Base-by-base conservation (phyloP, 2,888 invertebrate genomes). In the Parapristionchus giblindavisi region DNA sequence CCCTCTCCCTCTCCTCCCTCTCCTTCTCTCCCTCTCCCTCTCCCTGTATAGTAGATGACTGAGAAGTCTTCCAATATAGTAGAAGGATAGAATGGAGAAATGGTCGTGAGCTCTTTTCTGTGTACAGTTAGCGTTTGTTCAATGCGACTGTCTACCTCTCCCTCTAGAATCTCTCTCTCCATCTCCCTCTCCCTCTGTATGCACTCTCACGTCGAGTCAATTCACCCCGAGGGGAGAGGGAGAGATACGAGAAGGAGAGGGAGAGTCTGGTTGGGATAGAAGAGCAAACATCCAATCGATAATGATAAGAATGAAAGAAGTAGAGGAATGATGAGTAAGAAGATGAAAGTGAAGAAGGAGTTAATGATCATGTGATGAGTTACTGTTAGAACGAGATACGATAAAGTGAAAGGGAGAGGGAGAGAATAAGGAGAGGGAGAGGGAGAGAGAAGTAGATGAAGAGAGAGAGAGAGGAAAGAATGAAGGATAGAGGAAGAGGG, bases 381-480 rank as follows among this genome's bases (percentile, higher is more conserved):
- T 43, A 65, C 29, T 63, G 1, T 21, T 27, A n/a, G n/a, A 38
- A 34, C 11, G 43, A 11, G 43, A 43, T 43, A 11, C 8, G 54
- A 17, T 32, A 32, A 36, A 29, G 1, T 24, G 51, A 52, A 34
- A 68, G 68, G 27, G 61, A 61, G 61, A 61, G 61, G n/a, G 36
- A 34, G 68, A 29, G 29, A 48, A 65, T 40, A 43, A 14, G 24
- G 51, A 48, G 48, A 40, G 52, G 63, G 73, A 63, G 34, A 71
- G 48, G 66, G 73, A 56, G 73, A 71, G 72, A 77, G 75, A 68
- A 74, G 61, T n/a, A 63, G 68, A 76, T 58, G 43, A 51, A 73
- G 61, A 74, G 65, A 60, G 51, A 56, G 52, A 68, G 68, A 77
- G 40, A 61, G 32, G 56, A 43, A 48, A 54, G 70, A 63, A 48